Conservation (phyloP, 2,113 vertebrate species). For the Hippolais icterina region DNA sequence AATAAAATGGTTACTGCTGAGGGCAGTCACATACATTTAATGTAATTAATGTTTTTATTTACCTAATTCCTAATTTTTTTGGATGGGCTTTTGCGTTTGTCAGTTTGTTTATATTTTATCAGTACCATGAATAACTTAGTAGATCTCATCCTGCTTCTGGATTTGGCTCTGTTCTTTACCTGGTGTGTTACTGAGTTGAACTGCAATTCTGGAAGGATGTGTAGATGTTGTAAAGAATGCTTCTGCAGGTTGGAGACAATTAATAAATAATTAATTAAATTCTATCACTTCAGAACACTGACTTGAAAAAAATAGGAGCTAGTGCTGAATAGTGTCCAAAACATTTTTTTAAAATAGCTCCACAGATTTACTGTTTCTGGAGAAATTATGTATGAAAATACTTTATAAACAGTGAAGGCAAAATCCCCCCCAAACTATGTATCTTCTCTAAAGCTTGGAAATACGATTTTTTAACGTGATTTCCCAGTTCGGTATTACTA, state of each 20-base stretch:
- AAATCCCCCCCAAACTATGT: rapidly evolving
- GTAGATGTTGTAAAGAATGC: background rate
- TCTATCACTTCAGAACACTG: background rate
- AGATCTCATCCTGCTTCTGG: background rate
- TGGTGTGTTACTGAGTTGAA: background rate
- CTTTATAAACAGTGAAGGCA: background rate
- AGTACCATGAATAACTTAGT: background rate
- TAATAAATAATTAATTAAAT: background rate
- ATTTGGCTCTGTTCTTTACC: background rate
- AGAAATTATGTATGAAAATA: background rate
- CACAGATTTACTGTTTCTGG: background rate
- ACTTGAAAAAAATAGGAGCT: background rate
- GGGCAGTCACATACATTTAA: background rate
- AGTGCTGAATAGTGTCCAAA: background rate
- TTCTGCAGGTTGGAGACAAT: background rate
- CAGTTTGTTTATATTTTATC: background rate
- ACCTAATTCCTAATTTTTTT: background rate
- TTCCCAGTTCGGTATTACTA: background rate
- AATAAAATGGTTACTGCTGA: background rate
- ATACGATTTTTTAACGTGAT: background rate
- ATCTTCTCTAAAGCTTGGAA: background rate
- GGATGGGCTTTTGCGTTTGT: background rate
- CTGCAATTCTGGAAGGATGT: background rate
- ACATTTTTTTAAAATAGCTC: background rate
- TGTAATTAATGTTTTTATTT: background rate